A percentile compares a stretch with the other conserved stretches of the same genome.
phyloP scores from a whole-genome alignment of 2,888 invertebrate genomes.

The Invenusta paracnida region DNA sequence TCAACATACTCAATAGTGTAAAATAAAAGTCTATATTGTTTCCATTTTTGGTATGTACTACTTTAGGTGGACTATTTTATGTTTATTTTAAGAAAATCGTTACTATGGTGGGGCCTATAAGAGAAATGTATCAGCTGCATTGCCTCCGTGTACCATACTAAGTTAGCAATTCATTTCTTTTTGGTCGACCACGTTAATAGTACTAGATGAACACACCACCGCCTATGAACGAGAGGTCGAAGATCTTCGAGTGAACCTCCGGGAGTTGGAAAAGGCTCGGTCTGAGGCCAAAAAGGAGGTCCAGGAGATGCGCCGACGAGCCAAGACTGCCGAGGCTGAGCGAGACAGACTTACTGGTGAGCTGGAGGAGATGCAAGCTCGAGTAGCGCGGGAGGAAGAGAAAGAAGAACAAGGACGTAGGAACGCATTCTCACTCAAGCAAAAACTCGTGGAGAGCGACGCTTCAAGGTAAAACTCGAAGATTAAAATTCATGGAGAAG shows the following conservation, averaged over 20 bases:
- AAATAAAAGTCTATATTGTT: too few species aligned
- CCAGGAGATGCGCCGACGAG: conserved; percentile 23
- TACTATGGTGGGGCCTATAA: too few species aligned
- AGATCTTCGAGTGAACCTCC: not conserved
- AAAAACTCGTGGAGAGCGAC: not conserved
- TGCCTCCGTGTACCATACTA: too few species aligned
- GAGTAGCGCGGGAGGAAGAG: not conserved
- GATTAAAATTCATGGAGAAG: too few species aligned
- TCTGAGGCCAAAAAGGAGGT: not conserved
- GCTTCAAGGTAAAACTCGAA: not conserved
- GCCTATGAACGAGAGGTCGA: not conserved
- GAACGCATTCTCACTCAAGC: not conserved
- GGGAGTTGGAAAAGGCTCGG: not conserved
- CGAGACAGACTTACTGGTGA: not conserved
- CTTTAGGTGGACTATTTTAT: too few species aligned
- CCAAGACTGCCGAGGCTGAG: conserved; percentile 1
- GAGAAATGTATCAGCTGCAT: too few species aligned
- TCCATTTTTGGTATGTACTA: too few species aligned
- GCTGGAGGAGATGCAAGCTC: not conserved
- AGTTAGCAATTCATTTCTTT: not conserved
- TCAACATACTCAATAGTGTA: too few species aligned
- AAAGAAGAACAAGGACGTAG: not conserved
- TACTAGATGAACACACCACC: not conserved
- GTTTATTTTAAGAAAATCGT: too few species aligned
- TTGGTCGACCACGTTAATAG: not conserved